phyloP scores from a whole-genome alignment of 2,113 vertebrate genomes.

The Orthonyx spaldingii region DNA sequence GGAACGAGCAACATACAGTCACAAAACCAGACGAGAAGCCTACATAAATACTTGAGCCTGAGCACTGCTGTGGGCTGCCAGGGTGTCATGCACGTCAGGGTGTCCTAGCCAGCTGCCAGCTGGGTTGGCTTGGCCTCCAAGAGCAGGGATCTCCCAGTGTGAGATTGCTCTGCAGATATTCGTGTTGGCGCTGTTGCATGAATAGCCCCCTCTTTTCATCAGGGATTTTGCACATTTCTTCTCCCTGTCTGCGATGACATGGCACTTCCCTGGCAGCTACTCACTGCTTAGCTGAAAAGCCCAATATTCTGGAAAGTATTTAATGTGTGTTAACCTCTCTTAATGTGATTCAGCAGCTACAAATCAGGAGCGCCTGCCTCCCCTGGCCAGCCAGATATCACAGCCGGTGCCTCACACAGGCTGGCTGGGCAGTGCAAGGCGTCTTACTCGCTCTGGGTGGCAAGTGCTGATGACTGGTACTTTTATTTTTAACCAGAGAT shows the following conservation, averaged over 20 bases:
- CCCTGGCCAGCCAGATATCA: neutral
- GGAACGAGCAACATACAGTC: neutral
- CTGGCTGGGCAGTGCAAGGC: neutral
- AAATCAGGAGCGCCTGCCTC: neutral
- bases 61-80: neutral
- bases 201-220: neutral
- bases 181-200: neutral
- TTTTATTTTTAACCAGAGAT: neutral
- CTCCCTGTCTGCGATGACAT: slow-evolving; percentile 11
- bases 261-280: slow-evolving; percentile 39
- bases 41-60: neutral
- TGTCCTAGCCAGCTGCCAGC: neutral
- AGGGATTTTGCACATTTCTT: neutral
- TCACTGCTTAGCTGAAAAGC: slow-evolving; percentile 7
- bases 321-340: slow-evolving; percentile 8
- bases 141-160: neutral
- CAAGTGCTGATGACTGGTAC: neutral
- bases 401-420: neutral
- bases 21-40: neutral
- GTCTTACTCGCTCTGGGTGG: neutral
- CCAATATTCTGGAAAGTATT: slow-evolving; percentile 25
- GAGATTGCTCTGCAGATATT: neutral
- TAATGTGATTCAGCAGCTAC: slow-evolving; percentile 43
- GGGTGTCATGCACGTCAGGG: neutral
- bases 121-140: neutral